phyloP scores from a whole-genome alignment of 2,888 invertebrate species.

The Hirtodrosophila trivittata region DNA sequence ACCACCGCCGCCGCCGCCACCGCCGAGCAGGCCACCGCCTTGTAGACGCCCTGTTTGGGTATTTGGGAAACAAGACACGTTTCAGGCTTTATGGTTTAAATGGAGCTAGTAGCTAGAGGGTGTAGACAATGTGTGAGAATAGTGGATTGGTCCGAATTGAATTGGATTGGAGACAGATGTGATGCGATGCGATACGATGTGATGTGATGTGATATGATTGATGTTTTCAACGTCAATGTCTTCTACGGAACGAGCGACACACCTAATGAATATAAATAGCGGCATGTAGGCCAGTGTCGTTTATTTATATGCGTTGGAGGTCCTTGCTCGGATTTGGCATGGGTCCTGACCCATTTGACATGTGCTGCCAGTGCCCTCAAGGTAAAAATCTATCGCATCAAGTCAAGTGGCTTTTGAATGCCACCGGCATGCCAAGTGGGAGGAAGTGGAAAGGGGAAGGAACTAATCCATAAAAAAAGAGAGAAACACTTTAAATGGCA shows the following conservation, averaged over 20 bases:
- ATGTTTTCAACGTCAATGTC: constrained; percentile 41
- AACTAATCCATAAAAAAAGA: constrained; percentile 4
- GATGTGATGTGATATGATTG: constrained; percentile 59
- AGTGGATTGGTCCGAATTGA: constrained; percentile 19
- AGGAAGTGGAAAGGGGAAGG: not conserved
- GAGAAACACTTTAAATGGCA: not conserved
- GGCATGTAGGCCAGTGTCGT: constrained; percentile 9
- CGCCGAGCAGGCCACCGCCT: constrained; percentile 54
- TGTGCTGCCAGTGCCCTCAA: constrained; percentile 29
- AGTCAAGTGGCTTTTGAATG: constrained; percentile 39
- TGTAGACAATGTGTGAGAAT: constrained; percentile 25
- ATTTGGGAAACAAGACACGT: constrained; percentile 61
- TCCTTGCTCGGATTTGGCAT: constrained; percentile 18
- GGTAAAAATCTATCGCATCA: constrained; percentile 25
- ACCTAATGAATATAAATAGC: constrained; percentile 66
- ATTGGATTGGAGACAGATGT: constrained; percentile 8
- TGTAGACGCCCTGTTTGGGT: constrained; percentile 59
- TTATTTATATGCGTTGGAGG: constrained; percentile 49
- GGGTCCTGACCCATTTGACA: constrained; percentile 23
- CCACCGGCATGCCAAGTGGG: constrained; percentile 41
- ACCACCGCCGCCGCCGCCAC: constrained; percentile 44
- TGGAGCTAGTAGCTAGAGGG: constrained; percentile 29
- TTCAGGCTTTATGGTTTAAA: constrained; percentile 57
- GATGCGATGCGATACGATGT: constrained; percentile 53
- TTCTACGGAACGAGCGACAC: constrained; percentile 38